Percentiles rank a stretch among this genome's conserved stretches.
Conservation (phyloP, 2,888 invertebrate genomes). For the Drosophila histrio region DNA sequence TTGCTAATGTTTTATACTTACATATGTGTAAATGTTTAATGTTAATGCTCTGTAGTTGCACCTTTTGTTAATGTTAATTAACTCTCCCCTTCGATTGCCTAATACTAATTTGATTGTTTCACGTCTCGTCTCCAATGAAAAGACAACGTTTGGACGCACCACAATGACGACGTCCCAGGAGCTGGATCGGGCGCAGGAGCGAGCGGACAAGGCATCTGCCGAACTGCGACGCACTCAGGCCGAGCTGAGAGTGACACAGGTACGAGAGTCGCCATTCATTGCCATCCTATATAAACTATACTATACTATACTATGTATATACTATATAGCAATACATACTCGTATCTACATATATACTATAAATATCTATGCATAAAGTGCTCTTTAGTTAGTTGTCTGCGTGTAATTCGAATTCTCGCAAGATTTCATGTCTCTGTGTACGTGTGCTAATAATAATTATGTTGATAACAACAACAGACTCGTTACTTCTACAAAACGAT, state of each 20-base stretch:
- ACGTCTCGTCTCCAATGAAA: slow-evolving; percentile 36
- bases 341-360: slow-evolving; percentile 34
- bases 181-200: slow-evolving; percentile 91
- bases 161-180: slow-evolving; percentile 93
- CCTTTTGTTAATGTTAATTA: slow-evolving; percentile 3
- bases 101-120: slow-evolving; percentile 67
- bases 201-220: slow-evolving; percentile 92
- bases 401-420: slow-evolving; percentile 32
- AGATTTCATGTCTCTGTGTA: slow-evolving; percentile 61
- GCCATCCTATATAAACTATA: slow-evolving; percentile 25
- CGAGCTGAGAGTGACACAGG: slow-evolving; percentile 95
- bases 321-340: slow-evolving; percentile 48
- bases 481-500: slow-evolving; percentile 22
- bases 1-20: slow-evolving; percentile 15
- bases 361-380: slow-evolving; percentile 38
- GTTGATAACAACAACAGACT: slow-evolving; percentile 33
- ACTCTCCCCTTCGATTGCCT: background rate
- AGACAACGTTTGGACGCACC: slow-evolving; percentile 91
- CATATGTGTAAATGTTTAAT: slow-evolving; percentile 5
- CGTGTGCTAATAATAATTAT: slow-evolving; percentile 54
- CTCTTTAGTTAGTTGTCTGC: slow-evolving; percentile 65
- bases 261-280: slow-evolving; percentile 50
- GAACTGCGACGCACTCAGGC: slow-evolving; percentile 95
- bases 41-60: slow-evolving; percentile 41
- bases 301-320: slow-evolving; percentile 43